phyloP scores from a whole-genome alignment of 2,797 vertebrate species.

The Danio jaintianensis region DNA sequence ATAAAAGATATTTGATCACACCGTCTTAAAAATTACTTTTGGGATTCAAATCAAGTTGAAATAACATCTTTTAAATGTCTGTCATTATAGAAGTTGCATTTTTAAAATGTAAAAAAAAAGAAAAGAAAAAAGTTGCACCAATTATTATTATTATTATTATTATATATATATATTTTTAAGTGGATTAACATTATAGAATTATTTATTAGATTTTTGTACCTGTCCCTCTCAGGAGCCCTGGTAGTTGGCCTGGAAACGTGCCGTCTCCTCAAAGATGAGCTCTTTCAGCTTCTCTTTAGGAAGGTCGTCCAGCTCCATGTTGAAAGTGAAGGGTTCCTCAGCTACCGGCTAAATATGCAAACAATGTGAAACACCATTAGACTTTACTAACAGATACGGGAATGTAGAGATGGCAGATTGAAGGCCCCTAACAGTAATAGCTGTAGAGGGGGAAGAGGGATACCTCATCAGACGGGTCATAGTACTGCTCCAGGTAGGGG shows the following conservation, averaged over 20 bases:
- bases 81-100: too few species aligned
- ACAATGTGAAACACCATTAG: conserved; percentile 19
- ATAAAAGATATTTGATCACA: too few species aligned
- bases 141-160: too few species aligned
- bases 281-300: conserved; percentile 92
- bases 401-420: not conserved
- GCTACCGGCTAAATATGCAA: conserved; percentile 80
- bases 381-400: not conserved
- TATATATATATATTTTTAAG: too few species aligned
- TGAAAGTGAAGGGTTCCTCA: conserved; percentile 89
- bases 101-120: too few species aligned
- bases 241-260: conserved; percentile 85
- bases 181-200: too few species aligned
- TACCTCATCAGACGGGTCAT: conserved; percentile 90
- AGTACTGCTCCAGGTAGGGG: conserved; percentile 93
- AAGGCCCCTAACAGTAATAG: not conserved
- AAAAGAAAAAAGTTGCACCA: too few species aligned
- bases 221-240: conserved; percentile 80
- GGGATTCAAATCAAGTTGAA: too few species aligned
- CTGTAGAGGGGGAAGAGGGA: not conserved
- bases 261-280: conserved; percentile 88
- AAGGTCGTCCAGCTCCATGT: conserved; percentile 90
- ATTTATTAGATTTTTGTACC: conserved; percentile 11
- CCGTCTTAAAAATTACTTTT: too few species aligned
- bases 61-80: too few species aligned